These are phyloP conservation scores for Smutsia temminckii DNA, from an alignment of 2,797 vertebrate species.

Conservation along the genomic window DNA sequence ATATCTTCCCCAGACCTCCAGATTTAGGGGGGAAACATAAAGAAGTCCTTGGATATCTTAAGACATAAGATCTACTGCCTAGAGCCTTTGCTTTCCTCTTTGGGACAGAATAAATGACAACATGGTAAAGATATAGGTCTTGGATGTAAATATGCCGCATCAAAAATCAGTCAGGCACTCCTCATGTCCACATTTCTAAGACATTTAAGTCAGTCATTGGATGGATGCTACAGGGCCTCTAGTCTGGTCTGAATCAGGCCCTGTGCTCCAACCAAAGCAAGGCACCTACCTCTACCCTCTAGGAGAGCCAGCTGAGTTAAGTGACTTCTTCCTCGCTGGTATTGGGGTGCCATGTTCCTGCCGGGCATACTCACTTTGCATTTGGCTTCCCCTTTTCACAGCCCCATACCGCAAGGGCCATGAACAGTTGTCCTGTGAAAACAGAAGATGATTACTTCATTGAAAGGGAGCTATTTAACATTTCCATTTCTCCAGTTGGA, in stretches of 20 bases:
- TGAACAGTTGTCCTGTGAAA: conserved; percentile 64
- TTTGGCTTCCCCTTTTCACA: conserved; percentile 59
- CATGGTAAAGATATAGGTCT: not conserved
- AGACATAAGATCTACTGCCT: not conserved
- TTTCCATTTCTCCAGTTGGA: conserved; percentile 59
- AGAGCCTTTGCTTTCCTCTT: not conserved
- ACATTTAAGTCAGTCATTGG: not conserved
- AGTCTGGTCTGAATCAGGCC: not conserved
- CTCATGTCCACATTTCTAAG: not conserved
- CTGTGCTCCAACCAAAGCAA: not conserved
- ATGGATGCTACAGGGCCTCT: not conserved
- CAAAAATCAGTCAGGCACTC: not conserved
- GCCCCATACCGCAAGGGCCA: conserved; percentile 44
- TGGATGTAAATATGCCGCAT: not conserved
- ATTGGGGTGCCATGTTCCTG: not conserved
- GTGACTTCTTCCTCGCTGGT: not conserved
- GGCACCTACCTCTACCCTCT: not conserved
- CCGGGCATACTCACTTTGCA: conserved; percentile 42
- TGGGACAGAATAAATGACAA: not conserved
- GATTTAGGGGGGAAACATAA: not conserved
- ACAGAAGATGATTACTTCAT: conserved; percentile 55
- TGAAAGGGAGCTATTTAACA: conserved; percentile 49
- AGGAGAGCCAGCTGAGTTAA: not conserved
- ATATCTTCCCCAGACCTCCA: not conserved
- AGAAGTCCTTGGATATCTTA: not conserved